A percentile compares a stretch with the other conserved stretches of the same genome.
Conservation (phyloP, 2,113 vertebrate species). For the Xenopus laevis region DNA sequence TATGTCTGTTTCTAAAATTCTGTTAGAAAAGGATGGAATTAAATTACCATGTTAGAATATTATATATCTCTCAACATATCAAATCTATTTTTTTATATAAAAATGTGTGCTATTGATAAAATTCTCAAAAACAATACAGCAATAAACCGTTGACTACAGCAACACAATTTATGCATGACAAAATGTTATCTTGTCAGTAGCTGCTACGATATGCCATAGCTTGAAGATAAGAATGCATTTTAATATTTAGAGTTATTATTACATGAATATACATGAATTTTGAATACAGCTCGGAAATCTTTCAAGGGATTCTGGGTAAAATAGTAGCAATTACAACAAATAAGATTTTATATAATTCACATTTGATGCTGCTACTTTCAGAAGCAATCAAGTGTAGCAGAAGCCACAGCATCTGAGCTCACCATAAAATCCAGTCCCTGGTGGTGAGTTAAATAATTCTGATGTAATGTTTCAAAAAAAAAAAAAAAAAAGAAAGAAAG, state of each 20-base stretch:
- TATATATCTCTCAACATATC: too few species aligned
- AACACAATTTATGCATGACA: not conserved
- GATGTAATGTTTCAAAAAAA: slow-evolving; percentile 84
- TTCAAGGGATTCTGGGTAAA: slow-evolving; percentile 39
- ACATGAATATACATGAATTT: not conserved
- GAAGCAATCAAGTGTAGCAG: slow-evolving; percentile 49
- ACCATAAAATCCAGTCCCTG: slow-evolving; percentile 73
- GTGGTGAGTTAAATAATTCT: slow-evolving; percentile 81
- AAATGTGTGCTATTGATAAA: too few species aligned
- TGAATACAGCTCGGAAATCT: slow-evolving; percentile 48
- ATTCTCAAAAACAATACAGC: too few species aligned
- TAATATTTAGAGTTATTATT: not conserved
- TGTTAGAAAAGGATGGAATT: too few species aligned
- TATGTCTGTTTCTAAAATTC: too few species aligned
- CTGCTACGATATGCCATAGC: not conserved
- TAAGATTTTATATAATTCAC: slow-evolving; percentile 55
- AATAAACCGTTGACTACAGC: not conserved
- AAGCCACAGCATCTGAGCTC: slow-evolving; percentile 61
- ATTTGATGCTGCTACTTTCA: slow-evolving; percentile 58
- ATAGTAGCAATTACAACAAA: slow-evolving; percentile 33
- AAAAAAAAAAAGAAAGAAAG: slow-evolving; percentile 40
- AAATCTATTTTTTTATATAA: too few species aligned
- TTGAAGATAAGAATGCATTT: not conserved
- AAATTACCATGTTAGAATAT: too few species aligned
- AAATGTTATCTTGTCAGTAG: not conserved